Percentiles rank a stretch among this genome's conserved stretches.
phyloP scores from a whole-genome alignment of 2,797 vertebrate genomes.

The Pelochelys cantorii region DNA sequence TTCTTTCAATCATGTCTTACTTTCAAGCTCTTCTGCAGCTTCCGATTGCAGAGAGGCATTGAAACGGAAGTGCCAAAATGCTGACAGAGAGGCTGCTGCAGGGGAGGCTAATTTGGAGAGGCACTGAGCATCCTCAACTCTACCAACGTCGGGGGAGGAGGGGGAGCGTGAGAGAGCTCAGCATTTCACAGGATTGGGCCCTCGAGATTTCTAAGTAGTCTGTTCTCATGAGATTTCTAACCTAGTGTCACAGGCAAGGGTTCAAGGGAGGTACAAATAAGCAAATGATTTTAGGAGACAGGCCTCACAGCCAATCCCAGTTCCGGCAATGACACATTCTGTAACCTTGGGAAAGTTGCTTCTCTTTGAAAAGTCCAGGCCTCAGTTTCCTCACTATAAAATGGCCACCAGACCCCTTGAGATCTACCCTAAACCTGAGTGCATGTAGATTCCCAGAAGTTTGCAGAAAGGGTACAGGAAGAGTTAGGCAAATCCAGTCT shows the following conservation, averaged over 20 bases:
- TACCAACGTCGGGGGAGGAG: neutral
- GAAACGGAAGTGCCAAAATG: neutral
- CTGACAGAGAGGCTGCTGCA: constrained; percentile 7
- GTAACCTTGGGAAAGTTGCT: neutral
- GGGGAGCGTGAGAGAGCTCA: neutral
- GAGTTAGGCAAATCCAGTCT: neutral
- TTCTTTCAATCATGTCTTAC: neutral
- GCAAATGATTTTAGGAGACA: neutral
- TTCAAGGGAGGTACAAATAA: neutral
- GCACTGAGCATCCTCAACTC: neutral
- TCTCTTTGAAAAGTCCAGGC: neutral
- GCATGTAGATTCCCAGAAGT: neutral
- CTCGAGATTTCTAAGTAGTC: neutral
- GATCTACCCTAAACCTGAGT: neutral
- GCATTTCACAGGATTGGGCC: neutral
- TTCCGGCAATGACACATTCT: neutral
- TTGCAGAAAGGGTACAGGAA: neutral
- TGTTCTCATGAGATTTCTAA: neutral
- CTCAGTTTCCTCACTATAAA: neutral
- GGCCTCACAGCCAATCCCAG: neutral
- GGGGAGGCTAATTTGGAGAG: neutral
- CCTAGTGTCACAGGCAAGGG: neutral
- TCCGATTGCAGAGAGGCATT: neutral
- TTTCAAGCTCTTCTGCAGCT: neutral
- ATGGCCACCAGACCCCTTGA: neutral